Conservation (phyloP, 1,140 invertebrate genomes). For the Hormaphis cornu region DNA sequence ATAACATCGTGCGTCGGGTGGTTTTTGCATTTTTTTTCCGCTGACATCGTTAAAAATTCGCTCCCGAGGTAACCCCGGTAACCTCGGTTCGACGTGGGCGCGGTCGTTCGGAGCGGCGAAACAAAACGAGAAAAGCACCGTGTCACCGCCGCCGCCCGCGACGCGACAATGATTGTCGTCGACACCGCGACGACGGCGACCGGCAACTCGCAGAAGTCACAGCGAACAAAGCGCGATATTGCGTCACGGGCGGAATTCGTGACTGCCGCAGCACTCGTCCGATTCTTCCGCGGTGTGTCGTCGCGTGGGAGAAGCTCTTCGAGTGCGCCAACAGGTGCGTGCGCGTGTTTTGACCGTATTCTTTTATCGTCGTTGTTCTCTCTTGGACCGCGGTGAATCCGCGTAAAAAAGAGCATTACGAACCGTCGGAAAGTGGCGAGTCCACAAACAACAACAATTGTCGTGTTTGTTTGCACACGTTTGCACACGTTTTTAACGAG, state of each 20-base stretch:
- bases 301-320: conserved; percentile 18
- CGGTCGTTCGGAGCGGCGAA: neutral
- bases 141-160: neutral
- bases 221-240: conserved; percentile 20
- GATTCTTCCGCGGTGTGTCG: conserved; percentile 24
- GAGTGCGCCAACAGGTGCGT: neutral
- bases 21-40: too few species aligned
- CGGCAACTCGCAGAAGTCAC: neutral
- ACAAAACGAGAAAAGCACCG: neutral
- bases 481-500: too few species aligned
- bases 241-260: conserved; percentile 28
- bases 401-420: too few species aligned
- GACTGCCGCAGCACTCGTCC: neutral
- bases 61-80: too few species aligned
- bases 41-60: too few species aligned
- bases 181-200: too few species aligned
- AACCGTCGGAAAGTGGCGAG: too few species aligned
- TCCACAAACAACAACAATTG: too few species aligned
- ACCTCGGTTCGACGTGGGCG: neutral
- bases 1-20: too few species aligned
- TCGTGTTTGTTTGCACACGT: too few species aligned
- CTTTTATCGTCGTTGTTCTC: neutral
- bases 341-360: conserved; percentile 5
- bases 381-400: too few species aligned
- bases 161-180: neutral